Percentiles rank a stretch among this genome's conserved stretches.
Conservation (phyloP, 2,797 vertebrate species). For the Trachops cirrhosus region DNA sequence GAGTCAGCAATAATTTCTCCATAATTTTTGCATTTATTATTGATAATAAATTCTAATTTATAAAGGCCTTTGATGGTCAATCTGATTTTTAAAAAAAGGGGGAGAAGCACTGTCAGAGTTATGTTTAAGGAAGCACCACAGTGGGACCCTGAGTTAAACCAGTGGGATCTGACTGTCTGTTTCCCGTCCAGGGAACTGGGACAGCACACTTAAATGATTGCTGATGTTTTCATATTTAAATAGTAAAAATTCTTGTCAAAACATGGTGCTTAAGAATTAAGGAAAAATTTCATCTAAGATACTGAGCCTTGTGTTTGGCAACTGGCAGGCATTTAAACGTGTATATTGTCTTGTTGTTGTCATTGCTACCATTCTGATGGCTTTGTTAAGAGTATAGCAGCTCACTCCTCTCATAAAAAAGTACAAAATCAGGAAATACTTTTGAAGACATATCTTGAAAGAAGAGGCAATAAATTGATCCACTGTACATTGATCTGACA, state of each 20-base stretch:
- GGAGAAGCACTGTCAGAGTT: background rate
- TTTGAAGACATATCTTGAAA: background rate
- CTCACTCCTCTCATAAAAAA: background rate
- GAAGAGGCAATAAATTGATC: background rate
- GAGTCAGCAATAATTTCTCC: slow-evolving; percentile 1
- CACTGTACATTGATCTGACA: background rate
- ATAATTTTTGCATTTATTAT: background rate
- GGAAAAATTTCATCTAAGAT: background rate
- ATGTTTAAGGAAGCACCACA: background rate
- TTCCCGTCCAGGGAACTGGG: background rate
- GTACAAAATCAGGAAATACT: background rate
- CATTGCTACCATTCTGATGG: background rate
- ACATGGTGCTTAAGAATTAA: background rate
- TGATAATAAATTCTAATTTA: background rate
- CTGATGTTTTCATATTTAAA: background rate
- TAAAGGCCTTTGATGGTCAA: background rate
- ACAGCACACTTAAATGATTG: background rate
- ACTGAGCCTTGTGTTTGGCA: background rate
- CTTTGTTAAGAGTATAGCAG: background rate
- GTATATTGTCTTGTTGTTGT: background rate
- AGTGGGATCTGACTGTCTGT: background rate
- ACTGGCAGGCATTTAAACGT: background rate
- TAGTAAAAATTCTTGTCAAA: background rate
- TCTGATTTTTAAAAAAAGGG: background rate
- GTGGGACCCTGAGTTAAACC: background rate